Base-by-base conservation (phyloP, 2,113 vertebrate species). In the Antechinus flavipes region DNA sequence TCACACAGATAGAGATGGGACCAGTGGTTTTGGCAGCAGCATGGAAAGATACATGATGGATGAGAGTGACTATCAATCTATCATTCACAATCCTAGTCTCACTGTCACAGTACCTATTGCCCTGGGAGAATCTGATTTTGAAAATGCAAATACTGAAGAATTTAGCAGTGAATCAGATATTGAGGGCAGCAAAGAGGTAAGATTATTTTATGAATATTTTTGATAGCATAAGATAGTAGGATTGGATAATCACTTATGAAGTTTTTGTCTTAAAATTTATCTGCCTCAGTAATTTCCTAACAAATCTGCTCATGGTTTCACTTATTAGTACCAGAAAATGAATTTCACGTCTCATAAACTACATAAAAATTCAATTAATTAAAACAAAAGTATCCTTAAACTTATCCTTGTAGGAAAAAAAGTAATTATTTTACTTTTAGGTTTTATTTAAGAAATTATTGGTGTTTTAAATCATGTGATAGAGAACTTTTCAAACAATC, bases 91-190 rank as follows among this genome's bases (percentile, higher is more conserved):
- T 93, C 98, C 99, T 92, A 99, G 98, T 97, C 97, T 99, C 97
- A 99, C 99, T 16, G 98, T 99, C 91, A 99, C 98, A 0, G 99
- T 99, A 61, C 99, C 99, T 3, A 99, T 99, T 90, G 99, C 99
- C 91, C 98, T 97, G 54, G 99, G 99, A 92, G 99, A 99, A 98
- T 99, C 99, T 49, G 99, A 99, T 98, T 99, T 99, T 98, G 99
- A 99, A 95, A 99, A 98, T 96, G 98, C 99, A 93, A 99, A 99
- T 98, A 99, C 99, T 0, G 99, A 99, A 92, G 99, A 99, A 94
- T 99, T 99, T 98, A 99, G 99, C 98, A 99, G 99, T 94, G 98
- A 98, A 90, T 99, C 99, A 6, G 99, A 99, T 58, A 95, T 98
- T 76, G 99, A 99, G 56, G 99, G 97, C 97, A 99, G 98, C 97